Percentiles rank a stretch among this genome's conserved stretches.
phyloP scores from a whole-genome alignment of 2,113 vertebrate genomes.

The Actenoides hombroni region DNA sequence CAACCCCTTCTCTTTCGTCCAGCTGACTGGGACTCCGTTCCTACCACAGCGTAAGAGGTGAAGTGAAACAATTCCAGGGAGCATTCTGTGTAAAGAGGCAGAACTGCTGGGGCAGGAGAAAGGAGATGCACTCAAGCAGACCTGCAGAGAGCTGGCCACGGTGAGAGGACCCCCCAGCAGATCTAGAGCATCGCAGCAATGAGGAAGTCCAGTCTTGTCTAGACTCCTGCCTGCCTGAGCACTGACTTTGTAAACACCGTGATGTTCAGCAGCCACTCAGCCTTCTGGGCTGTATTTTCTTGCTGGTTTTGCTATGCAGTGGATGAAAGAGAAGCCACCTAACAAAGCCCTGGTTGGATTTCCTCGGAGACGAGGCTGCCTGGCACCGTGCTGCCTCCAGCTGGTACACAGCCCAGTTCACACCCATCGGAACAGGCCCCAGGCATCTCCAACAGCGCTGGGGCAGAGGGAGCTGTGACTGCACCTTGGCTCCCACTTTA shows the following conservation, averaged over 20 bases:
- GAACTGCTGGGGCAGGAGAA: not conserved
- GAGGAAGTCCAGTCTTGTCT: not conserved
- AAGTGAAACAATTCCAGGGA: not conserved
- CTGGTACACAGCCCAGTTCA: rapidly evolving
- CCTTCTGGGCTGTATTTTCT: rapidly evolving
- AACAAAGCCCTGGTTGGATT: not conserved
- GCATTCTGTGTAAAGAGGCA: not conserved
- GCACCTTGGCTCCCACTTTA: not conserved
- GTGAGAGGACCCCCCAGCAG: not conserved
- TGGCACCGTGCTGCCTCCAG: not conserved
- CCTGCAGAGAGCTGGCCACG: not conserved
- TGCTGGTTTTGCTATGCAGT: not conserved
- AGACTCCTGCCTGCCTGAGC: not conserved
- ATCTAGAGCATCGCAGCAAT: not conserved
- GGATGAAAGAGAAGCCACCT: not conserved
- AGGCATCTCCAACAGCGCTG: rapidly evolving
- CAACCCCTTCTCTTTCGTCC: not conserved
- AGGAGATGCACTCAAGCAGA: not conserved
- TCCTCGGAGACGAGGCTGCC: not conserved
- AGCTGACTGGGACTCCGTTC: not conserved
- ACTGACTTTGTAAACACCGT: rapidly evolving
- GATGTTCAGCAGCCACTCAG: not conserved
- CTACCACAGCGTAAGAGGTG: rapidly evolving
- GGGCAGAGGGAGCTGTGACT: not conserved
- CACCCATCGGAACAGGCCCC: not conserved